phyloP scores from a whole-genome alignment of 2,797 vertebrate species.

The Nyctibius grandis region DNA sequence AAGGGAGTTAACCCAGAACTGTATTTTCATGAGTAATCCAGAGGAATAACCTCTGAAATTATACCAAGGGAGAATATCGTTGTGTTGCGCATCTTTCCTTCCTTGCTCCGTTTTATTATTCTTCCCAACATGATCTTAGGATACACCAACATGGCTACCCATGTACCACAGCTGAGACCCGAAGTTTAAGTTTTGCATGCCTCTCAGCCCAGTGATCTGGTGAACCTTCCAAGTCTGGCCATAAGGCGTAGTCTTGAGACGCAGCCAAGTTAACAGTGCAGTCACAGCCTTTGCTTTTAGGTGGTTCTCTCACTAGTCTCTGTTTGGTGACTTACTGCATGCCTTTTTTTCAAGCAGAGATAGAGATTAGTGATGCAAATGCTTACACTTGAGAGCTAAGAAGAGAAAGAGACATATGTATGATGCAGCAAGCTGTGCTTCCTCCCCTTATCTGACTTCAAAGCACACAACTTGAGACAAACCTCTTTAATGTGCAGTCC shows the following conservation, averaged over 20 bases:
- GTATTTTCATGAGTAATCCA: neutral
- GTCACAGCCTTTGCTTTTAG: neutral
- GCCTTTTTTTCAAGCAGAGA: neutral
- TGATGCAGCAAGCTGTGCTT: neutral
- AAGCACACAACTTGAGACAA: neutral
- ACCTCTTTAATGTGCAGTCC: neutral
- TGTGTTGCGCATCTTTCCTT: neutral
- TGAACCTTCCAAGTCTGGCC: neutral
- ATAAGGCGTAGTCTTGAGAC: fast-evolving
- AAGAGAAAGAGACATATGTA: neutral
- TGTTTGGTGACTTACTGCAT: neutral
- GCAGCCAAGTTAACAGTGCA: neutral
- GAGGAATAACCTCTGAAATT: neutral
- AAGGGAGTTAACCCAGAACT: neutral
- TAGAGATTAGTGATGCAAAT: neutral
- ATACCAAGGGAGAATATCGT: neutral
- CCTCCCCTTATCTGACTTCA: neutral
- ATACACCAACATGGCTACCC: fast-evolving
- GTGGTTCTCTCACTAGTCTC: neutral
- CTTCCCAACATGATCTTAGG: neutral
- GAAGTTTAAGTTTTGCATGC: neutral
- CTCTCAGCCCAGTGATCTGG: neutral
- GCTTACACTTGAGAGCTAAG: neutral
- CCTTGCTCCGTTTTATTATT: neutral
- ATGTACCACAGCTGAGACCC: neutral